A percentile compares a stretch with the other conserved stretches of the same genome.
Evolutionary conservation across 1,140 invertebrate species (phyloP).

Genomic region (Pararge aegeria): DNA sequence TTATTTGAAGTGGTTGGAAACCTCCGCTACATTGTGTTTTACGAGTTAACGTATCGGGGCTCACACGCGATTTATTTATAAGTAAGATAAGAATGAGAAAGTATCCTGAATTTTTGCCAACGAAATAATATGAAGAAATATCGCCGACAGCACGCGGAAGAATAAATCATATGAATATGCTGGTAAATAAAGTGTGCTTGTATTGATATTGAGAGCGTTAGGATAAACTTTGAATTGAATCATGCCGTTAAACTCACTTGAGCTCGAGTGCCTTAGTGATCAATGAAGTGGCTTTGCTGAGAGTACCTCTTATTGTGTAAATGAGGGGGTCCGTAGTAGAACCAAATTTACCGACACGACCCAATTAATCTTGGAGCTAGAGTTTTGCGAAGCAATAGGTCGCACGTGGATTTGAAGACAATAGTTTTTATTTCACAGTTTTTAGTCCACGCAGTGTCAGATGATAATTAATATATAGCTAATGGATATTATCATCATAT

Average conservation of each 20-base stretch:
- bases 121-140: slow-evolving; percentile 25
- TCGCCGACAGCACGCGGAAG: neutral
- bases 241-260: neutral
- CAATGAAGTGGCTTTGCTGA: no score
- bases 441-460: no score
- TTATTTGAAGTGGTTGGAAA: slow-evolving; percentile 2
- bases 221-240: neutral
- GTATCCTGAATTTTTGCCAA: slow-evolving; percentile 29
- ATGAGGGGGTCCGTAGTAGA: no score
- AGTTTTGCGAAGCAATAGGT: no score
- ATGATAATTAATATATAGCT: neutral
- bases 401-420: no score
- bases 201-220: slow-evolving; percentile 1
- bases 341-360: no score
- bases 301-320: no score
- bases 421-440: no score
- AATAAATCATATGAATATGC: slow-evolving; percentile 3
- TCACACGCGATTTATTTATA: slow-evolving; percentile 33
- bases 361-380: no score
- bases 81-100: slow-evolving; percentile 28
- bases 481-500: no score
- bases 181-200: neutral
- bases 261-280: no score
- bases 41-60: slow-evolving; percentile 16
- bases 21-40: slow-evolving; percentile 11